Conservation (phyloP, 2,113 vertebrate species). For the Anser cygnoides region DNA sequence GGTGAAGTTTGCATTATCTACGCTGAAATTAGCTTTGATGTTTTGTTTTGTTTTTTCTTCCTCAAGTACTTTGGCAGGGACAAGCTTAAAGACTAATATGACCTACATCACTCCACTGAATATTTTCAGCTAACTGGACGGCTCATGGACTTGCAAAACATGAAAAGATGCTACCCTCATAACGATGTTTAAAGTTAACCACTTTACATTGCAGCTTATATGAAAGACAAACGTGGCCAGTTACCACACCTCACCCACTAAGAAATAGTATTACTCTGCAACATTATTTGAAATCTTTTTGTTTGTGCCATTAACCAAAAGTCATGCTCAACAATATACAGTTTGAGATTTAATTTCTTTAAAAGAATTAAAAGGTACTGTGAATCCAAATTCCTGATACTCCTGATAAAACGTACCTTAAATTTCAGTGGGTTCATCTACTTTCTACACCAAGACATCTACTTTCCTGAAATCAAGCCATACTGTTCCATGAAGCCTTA, state of each 20-base stretch:
- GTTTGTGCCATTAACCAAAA: not conserved
- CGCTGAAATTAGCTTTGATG: not conserved
- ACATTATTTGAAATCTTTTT: not conserved
- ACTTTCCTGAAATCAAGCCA: not conserved
- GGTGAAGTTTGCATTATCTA: not conserved
- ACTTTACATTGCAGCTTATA: not conserved
- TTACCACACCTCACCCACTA: not conserved
- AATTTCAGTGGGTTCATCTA: conserved; percentile 1
- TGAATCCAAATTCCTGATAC: not conserved
- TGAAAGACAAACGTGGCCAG: not conserved
- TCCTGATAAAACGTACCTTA: not conserved
- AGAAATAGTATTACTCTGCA: not conserved
- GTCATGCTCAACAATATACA: not conserved
- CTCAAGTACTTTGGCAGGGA: not conserved
- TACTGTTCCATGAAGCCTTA: not conserved
- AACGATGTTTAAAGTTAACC: not conserved
- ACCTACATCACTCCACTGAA: not conserved
- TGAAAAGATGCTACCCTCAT: not conserved
- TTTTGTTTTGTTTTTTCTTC: not conserved
- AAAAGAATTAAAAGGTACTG: not conserved
- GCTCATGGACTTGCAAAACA: not conserved
- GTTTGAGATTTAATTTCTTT: not conserved
- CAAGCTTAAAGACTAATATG: not conserved
- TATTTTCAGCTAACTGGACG: not conserved
- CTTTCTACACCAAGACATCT: not conserved